phyloP scores from a whole-genome alignment of 2,888 invertebrate species.

The Venusia cambrica region DNA sequence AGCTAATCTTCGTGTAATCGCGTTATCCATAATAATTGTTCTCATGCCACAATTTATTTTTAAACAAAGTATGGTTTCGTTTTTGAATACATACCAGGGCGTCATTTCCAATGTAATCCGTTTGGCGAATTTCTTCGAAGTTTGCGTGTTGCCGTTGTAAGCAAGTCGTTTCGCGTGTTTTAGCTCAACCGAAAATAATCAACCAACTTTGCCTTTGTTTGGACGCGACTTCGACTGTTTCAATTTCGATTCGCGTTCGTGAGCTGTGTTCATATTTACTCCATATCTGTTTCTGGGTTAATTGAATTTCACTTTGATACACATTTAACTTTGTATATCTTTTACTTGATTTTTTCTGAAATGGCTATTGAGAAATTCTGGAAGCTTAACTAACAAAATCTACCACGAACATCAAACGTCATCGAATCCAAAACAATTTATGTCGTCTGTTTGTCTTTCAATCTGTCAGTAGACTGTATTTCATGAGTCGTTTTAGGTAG shows the following conservation, averaged over 20 bases:
- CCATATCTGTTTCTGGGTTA: slow-evolving; percentile 26
- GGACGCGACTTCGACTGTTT: slow-evolving; percentile 44
- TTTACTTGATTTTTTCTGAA: too few species aligned
- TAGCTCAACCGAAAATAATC: slow-evolving; percentile 63
- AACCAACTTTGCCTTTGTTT: slow-evolving; percentile 55
- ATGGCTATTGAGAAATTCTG: too few species aligned
- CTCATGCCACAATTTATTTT: slow-evolving; percentile 24
- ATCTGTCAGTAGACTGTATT: too few species aligned
- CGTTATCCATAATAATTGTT: slow-evolving; percentile 7
- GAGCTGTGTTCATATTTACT: slow-evolving; percentile 24
- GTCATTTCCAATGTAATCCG: slow-evolving; percentile 60
- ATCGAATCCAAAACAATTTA: too few species aligned
- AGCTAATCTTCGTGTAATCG: slow-evolving; percentile 32
- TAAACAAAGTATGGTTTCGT: slow-evolving; percentile 49
- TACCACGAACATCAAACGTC: too few species aligned
- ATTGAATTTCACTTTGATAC: slow-evolving; percentile 19
- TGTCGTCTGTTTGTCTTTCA: too few species aligned
- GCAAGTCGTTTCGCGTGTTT: slow-evolving; percentile 64
- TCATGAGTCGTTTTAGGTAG: too few species aligned
- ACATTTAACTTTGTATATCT: slow-evolving; percentile 11
- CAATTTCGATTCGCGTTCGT: slow-evolving; percentile 38
- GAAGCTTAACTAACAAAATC: too few species aligned
- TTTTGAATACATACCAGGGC: slow-evolving; percentile 49
- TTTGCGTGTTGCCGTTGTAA: slow-evolving; percentile 67
- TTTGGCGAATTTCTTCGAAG: slow-evolving; percentile 62